phyloP scores from a whole-genome alignment of 1,140 invertebrate genomes.

The Vanessa atalanta region DNA sequence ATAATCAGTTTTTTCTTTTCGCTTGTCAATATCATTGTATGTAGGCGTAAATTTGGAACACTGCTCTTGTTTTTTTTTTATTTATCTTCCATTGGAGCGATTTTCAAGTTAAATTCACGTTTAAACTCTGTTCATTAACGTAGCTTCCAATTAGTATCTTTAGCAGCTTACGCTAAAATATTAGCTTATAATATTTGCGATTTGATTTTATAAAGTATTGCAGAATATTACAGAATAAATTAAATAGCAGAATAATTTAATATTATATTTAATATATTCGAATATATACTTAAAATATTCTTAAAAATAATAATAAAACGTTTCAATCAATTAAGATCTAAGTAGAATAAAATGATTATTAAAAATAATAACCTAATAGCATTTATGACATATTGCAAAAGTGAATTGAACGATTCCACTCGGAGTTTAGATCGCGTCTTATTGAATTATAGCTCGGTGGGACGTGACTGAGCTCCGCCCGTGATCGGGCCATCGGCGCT shows the following conservation, averaged over 20 bases:
- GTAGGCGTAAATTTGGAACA: conserved; percentile 48
- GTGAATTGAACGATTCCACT: conserved; percentile 57
- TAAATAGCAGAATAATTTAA: too few species aligned
- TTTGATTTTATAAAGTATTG: too few species aligned
- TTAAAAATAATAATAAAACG: too few species aligned
- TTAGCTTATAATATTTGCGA: too few species aligned
- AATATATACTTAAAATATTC: too few species aligned
- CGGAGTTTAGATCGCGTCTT: conserved; percentile 61
- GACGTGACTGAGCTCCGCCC: conserved; percentile 56
- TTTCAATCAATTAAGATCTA: background rate
- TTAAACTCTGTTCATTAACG: background rate
- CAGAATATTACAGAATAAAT: too few species aligned
- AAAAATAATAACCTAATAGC: conserved; percentile 33
- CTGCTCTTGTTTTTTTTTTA: conserved; percentile 43
- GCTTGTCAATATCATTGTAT: conserved; percentile 52
- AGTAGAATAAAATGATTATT: background rate
- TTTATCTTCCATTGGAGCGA: conserved; percentile 21
- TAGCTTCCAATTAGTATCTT: background rate
- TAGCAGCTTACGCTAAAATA: background rate
- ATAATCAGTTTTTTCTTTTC: conserved; percentile 62
- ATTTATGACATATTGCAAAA: conserved; percentile 41
- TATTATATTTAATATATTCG: too few species aligned
- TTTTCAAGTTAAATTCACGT: background rate
- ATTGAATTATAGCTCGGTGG: conserved; percentile 67
- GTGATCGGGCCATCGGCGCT: conserved; percentile 54